Percentiles rank a stretch among this genome's conserved stretches.
Evolutionary conservation across 2,113 vertebrate genomes (phyloP).

Genomic region (Crotalus horridus): DNA sequence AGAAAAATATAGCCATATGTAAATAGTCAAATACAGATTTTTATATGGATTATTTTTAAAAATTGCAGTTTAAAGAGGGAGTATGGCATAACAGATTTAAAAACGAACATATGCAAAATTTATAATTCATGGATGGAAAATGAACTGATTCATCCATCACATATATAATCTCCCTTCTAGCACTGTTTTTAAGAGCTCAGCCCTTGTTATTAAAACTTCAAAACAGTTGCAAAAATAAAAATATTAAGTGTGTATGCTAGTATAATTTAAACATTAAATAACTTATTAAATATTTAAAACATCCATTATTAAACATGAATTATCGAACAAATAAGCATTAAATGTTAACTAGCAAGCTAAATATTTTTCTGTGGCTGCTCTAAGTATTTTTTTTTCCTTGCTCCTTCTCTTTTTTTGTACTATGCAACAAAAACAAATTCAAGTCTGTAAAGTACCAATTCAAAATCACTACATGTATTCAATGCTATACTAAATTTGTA

Average conservation of each 20-base stretch:
- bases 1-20: not conserved
- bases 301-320: slow-evolving; percentile 30
- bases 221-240: slow-evolving; percentile 20
- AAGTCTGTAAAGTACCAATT: not conserved
- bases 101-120: not conserved
- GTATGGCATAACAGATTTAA: not conserved
- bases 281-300: slow-evolving; percentile 33
- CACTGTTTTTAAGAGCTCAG: not conserved
- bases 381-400: not conserved
- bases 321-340: slow-evolving; percentile 32
- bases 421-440: not conserved
- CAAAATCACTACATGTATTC: not conserved
- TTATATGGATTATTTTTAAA: too few species aligned
- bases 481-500: not conserved
- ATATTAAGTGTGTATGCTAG: slow-evolving; percentile 10
- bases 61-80: not conserved
- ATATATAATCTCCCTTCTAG: not conserved
- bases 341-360: slow-evolving; percentile 33
- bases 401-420: not conserved
- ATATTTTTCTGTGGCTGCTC: slow-evolving; percentile 5
- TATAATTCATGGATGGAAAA: not conserved
- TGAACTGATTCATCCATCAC: not conserved
- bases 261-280: slow-evolving; percentile 24
- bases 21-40: not conserved
- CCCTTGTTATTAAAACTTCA: slow-evolving; percentile 18